phyloP scores from a whole-genome alignment of 2,888 invertebrate species.

The Nowickia ferox region DNA sequence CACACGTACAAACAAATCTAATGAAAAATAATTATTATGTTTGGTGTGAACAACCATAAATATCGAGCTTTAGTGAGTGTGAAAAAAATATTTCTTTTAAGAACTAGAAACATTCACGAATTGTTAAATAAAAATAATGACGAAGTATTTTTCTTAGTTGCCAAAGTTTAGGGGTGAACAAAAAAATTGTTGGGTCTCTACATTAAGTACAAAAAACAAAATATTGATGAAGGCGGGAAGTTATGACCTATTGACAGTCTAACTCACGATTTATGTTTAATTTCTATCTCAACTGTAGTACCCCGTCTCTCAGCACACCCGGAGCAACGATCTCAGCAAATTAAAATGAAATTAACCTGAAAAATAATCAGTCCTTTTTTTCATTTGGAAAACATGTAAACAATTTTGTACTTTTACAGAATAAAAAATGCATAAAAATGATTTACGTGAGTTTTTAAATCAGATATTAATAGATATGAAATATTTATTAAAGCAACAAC shows the following conservation, averaged over 20 bases:
- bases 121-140: slow-evolving; percentile 76
- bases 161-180: slow-evolving; percentile 53
- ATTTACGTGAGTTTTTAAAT: slow-evolving; percentile 73
- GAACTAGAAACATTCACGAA: slow-evolving; percentile 68
- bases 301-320: background rate
- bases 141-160: slow-evolving; percentile 78
- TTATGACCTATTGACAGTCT: slow-evolving; percentile 78
- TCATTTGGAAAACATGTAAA: slow-evolving; percentile 51
- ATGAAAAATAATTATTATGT: slow-evolving; percentile 34
- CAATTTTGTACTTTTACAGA: slow-evolving; percentile 61
- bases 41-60: slow-evolving; percentile 38
- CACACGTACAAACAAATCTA: slow-evolving; percentile 3
- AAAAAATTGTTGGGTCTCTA: slow-evolving; percentile 24
- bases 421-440: slow-evolving; percentile 62
- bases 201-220: slow-evolving; percentile 33
- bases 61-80: slow-evolving; percentile 1
- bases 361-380: slow-evolving; percentile 13
- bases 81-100: background rate
- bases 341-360: slow-evolving; percentile 62
- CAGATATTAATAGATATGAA: slow-evolving; percentile 69
- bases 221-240: slow-evolving; percentile 57
- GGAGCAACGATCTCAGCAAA: slow-evolving; percentile 36
- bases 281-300: background rate
- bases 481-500: slow-evolving; percentile 50
- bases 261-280: slow-evolving; percentile 76